Evolutionary conservation across 1,140 invertebrate genomes (phyloP), one percentile per base, ranked within the genome.

Genomic region (Bombus waltoni): DNA sequence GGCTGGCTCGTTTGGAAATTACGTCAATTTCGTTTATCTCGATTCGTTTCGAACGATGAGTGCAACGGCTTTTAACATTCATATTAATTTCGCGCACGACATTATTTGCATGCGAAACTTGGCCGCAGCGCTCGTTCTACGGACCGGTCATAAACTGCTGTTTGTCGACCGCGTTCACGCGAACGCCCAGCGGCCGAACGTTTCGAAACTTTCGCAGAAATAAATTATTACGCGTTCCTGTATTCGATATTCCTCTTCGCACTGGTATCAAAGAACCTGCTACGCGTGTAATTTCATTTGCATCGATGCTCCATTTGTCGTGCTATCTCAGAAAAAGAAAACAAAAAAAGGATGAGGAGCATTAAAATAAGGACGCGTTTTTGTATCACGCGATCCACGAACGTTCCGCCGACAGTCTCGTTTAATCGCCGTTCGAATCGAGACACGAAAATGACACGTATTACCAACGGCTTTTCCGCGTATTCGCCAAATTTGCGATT

Each of bases 151-250:
- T 53, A 70, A 81, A 81, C 66, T 32, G 66, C 35, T 81, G 78
- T 71, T 81, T 71, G 66, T 71, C 42, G 66, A 57, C 66, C 38
- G 66, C 35, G 44, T 81, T 81, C 71, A 71, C 66, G 40, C 42
- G 44, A 35, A n/a, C 25, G 35, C 18, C 28, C 13, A 57, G 11
- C 42, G 25, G 25, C 1, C 22, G 35, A 53, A 80, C 78, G 38
- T 66, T 80, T 57, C 18, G 3, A 4, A 42, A 71, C 66, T 81
- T 57, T 57, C 35, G n/a, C 40, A 68, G 70, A 71, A 70, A 80
- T 47, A 40, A 80, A 80, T 80, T 70, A 35, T 70, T 8, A 32
- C 3, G 2, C 28, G n/a, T 11, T 18, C 13, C 6, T n/a, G 8
- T n/a, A 0, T 22, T 73, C 25, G 42, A 32, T 47, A 47, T 10